These are phyloP conservation scores for Halyomorpha halys DNA, from an alignment of 1,140 invertebrate genomes.

Conservation along the genomic window DNA sequence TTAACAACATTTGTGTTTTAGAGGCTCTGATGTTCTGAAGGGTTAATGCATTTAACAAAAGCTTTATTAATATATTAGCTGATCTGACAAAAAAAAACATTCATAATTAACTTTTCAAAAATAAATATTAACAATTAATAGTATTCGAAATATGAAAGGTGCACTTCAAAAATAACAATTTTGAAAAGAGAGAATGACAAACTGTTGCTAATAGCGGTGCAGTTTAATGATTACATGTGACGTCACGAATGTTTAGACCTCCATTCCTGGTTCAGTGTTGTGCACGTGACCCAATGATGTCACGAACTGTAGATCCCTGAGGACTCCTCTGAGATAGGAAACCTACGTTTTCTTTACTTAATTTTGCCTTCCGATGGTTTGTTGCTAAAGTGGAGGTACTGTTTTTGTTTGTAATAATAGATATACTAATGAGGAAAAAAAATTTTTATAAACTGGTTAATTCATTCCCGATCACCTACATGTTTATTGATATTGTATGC, in stretches of 20 bases:
- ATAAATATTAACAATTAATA: too few species aligned
- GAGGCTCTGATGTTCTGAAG: too few species aligned
- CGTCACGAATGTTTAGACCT: not conserved
- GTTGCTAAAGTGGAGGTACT: not conserved
- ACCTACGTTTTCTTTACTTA: not conserved
- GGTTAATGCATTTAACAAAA: too few species aligned
- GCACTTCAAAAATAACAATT: too few species aligned
- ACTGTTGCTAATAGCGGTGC: too few species aligned
- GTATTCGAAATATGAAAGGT: too few species aligned
- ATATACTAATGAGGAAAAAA: not conserved
- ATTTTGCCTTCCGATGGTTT: not conserved
- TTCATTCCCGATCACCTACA: not conserved
- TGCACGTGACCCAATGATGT: constrained; percentile 9
- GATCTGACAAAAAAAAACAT: too few species aligned
- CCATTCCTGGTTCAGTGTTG: constrained; percentile 6
- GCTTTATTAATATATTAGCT: too few species aligned
- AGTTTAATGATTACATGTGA: too few species aligned
- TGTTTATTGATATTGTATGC: not conserved
- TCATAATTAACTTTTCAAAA: too few species aligned
- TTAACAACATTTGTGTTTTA: too few species aligned
- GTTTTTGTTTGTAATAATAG: not conserved
- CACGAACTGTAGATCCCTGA: not conserved
- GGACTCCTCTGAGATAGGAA: not conserved
- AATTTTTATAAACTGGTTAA: not conserved
- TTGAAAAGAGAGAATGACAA: too few species aligned